Conservation (phyloP, 2,113 vertebrate species). For the Misgurnus anguillicaudatus region DNA sequence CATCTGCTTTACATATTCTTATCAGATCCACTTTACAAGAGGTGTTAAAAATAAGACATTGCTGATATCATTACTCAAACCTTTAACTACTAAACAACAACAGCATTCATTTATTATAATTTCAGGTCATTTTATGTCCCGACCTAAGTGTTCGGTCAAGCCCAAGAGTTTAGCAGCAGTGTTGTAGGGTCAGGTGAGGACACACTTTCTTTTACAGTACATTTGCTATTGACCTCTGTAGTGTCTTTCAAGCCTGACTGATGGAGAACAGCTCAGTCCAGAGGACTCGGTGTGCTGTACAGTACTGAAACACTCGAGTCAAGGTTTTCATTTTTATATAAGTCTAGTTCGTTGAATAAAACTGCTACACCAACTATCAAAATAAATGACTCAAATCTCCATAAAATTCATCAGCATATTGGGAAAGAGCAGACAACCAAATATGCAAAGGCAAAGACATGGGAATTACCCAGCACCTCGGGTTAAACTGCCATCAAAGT, state of each 20-base stretch:
- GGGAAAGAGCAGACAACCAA: background rate
- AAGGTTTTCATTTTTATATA: background rate
- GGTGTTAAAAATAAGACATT: no score
- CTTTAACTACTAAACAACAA: background rate
- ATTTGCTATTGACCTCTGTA: background rate
- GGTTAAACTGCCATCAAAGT: no score
- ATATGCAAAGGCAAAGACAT: no score
- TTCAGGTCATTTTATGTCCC: background rate
- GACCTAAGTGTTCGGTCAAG: background rate
- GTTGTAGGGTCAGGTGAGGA: background rate
- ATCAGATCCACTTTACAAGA: background rate
- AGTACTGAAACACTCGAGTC: background rate
- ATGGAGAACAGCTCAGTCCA: background rate
- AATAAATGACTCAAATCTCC: background rate
- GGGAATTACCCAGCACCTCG: no score
- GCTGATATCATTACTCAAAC: no score
- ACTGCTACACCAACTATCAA: background rate
- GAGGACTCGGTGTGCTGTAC: conserved; percentile 3
- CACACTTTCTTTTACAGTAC: background rate
- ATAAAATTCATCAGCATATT: background rate
- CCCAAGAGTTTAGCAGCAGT: background rate
- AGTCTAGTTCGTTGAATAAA: no score
- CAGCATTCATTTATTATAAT: background rate
- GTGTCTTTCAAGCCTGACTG: conserved; percentile 32
- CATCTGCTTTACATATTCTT: background rate